Percentiles rank a stretch among this genome's conserved stretches.
These are phyloP conservation scores for Hanleya hanleyi DNA, from an alignment of 2,888 invertebrate species.

Conservation along the genomic window DNA sequence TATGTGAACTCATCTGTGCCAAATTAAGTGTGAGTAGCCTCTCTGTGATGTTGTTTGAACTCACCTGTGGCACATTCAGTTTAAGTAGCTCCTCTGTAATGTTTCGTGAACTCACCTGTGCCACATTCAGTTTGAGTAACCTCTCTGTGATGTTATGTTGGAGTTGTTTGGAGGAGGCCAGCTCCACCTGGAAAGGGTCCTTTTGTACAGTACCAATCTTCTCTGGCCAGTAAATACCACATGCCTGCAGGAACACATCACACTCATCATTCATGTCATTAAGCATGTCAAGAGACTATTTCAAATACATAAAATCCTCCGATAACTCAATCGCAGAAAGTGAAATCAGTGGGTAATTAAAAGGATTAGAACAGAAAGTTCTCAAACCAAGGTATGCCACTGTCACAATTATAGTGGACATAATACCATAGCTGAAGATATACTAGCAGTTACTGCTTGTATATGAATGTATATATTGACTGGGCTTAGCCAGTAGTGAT, in stretches of 20 bases:
- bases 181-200: neutral
- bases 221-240: conserved; percentile 10
- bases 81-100: neutral
- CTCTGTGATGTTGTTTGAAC: neutral
- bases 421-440: too few species aligned
- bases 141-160: conserved; percentile 8
- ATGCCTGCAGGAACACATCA: conserved; percentile 3
- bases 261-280: too few species aligned
- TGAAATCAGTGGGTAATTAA: too few species aligned
- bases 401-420: too few species aligned
- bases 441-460: too few species aligned
- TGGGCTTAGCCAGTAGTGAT: too few species aligned
- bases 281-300: too few species aligned
- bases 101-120: neutral
- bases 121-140: neutral
- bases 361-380: too few species aligned
- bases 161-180: neutral
- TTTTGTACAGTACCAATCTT: neutral
- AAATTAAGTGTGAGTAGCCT: neutral
- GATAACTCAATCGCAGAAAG: too few species aligned
- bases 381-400: too few species aligned
- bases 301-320: too few species aligned
- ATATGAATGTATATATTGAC: too few species aligned
- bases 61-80: neutral
- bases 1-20: neutral